phyloP scores from a whole-genome alignment of 2,888 invertebrate genomes.

The Eumerus sabulonum region DNA sequence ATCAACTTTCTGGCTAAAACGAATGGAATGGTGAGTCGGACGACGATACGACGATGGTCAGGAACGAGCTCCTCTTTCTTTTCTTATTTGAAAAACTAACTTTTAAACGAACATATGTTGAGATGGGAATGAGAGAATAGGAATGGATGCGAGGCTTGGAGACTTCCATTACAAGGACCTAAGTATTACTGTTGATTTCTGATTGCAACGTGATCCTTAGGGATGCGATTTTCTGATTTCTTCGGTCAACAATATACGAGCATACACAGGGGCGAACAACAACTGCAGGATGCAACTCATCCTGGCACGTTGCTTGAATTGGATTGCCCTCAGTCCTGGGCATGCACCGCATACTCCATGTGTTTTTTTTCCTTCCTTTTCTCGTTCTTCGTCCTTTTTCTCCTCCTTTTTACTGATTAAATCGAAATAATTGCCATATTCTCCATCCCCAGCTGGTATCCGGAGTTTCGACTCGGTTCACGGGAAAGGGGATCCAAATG shows the following conservation, averaged over 20 bases:
- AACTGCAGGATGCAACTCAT: constrained; percentile 26
- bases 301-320: background rate
- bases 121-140: constrained; percentile 15
- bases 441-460: constrained; percentile 34
- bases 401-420: constrained; percentile 17
- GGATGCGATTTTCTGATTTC: constrained; percentile 67
- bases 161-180: constrained; percentile 49
- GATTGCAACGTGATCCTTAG: constrained; percentile 68
- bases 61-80: constrained; percentile 14
- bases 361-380: constrained; percentile 16
- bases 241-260: constrained; percentile 68
- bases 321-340: constrained; percentile 8
- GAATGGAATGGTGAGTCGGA: constrained; percentile 7
- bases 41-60: background rate
- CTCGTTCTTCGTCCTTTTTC: background rate
- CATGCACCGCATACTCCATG: constrained; percentile 17
- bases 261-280: constrained; percentile 23
- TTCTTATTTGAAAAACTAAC: constrained; percentile 48
- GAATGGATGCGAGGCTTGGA: background rate
- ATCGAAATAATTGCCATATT: constrained; percentile 54
- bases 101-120: constrained; percentile 56
- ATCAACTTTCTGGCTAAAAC: constrained; percentile 45
- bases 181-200: constrained; percentile 57
- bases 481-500: constrained; percentile 14
- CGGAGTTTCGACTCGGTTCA: constrained; percentile 10